These are phyloP conservation scores for Pseudochirops cupreus DNA, from an alignment of 2,797 vertebrate genomes.

Conservation along the genomic window DNA sequence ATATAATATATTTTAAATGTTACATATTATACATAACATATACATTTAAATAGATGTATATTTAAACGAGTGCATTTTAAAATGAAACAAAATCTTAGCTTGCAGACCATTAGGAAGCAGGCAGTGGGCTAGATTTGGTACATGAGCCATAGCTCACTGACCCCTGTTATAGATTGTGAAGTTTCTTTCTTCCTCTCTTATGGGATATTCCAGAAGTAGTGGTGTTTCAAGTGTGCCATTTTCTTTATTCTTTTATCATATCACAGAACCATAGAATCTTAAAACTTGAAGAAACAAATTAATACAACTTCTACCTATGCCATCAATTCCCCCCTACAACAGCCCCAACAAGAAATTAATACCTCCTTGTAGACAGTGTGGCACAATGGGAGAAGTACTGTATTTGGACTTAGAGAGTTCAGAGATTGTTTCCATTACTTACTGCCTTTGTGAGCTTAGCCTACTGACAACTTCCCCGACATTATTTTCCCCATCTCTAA, in stretches of 20 bases:
- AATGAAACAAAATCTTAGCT: not conserved
- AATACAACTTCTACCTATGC: not conserved
- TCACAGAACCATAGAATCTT: not conserved
- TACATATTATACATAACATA: not conserved
- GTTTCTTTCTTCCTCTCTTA: not conserved
- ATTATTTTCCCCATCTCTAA: not conserved
- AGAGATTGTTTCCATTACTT: not conserved
- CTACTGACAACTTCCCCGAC: too few relatives aligned
- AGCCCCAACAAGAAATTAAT: not conserved
- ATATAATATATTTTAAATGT: not conserved
- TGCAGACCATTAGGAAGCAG: not conserved
- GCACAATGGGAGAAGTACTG: not conserved
- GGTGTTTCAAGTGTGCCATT: not conserved
- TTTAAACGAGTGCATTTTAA: not conserved
- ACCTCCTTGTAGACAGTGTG: not conserved
- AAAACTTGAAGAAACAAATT: not conserved
- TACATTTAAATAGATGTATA: not conserved
- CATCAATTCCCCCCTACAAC: not conserved
- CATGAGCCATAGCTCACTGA: not conserved
- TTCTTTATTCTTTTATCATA: not conserved
- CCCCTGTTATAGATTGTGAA: not conserved
- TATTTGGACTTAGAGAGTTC: not conserved
- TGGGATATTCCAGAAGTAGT: not conserved
- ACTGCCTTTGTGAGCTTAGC: not conserved
- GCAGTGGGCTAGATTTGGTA: not conserved